Conservation (phyloP, 2,797 vertebrate genomes). For the Poecilia gillii region DNA sequence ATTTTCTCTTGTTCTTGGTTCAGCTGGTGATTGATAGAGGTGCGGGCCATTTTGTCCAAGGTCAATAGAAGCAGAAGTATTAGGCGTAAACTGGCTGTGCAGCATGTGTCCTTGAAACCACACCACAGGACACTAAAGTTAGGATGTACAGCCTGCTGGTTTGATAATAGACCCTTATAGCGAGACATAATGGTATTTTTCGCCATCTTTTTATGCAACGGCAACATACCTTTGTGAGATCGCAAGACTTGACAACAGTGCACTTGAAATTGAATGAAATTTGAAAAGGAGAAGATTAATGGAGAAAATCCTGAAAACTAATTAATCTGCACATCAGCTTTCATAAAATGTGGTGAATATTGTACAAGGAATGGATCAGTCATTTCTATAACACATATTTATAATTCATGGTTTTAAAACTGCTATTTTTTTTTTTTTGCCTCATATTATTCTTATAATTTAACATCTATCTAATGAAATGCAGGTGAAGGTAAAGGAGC, state of each 20-base stretch:
- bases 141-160: conserved; percentile 3
- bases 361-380: conserved; percentile 17
- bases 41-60: conserved; percentile 62
- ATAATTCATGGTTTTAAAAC: not conserved
- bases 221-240: conserved; percentile 28
- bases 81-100: conserved; percentile 37
- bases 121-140: conserved; percentile 13
- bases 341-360: conserved; percentile 51
- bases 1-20: conserved; percentile 74
- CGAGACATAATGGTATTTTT: not conserved
- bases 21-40: conserved; percentile 73
- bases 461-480: not conserved
- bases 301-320: conserved; percentile 28
- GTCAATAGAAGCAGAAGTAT: conserved; percentile 54
- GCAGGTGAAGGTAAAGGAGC: not conserved
- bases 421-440: not conserved
- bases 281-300: conserved; percentile 20
- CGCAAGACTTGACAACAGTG: conserved; percentile 5
- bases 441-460: not conserved
- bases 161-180: conserved; percentile 20
- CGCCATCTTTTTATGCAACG: conserved; percentile 15
- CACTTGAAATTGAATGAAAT: conserved; percentile 33
- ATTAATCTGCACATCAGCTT: conserved; percentile 26
- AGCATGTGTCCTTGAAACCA: conserved; percentile 44
- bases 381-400: not conserved